Evolutionary conservation across 2,113 vertebrate genomes (phyloP), one percentile per base, ranked within the genome.

Genomic region (Pteronura brasiliensis): DNA sequence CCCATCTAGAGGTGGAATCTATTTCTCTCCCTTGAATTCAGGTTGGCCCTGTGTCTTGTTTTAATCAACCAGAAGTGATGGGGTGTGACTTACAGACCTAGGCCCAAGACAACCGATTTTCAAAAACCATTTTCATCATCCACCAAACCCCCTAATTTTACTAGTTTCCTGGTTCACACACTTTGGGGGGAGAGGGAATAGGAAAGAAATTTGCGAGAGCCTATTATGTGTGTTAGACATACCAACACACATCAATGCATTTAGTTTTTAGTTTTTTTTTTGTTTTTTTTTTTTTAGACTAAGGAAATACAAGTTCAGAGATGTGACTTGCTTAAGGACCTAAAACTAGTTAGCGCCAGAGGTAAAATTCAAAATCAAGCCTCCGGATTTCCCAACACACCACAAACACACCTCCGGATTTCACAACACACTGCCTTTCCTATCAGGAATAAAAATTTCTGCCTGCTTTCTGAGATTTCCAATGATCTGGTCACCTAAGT

Each of bases 61-160:
- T 1, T 71, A 44, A 61, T 47, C 52, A 92, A 34, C 4, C 83
- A 84, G 47, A 97, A 91, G 34, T 55, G 23, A 76, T 57, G n/a
- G 57, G 39, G 4, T 65, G 84, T 93, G 44, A 84, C 52, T 93
- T 89, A 76, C 0, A 84, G 36, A 25, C 17, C 61, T 65, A 84
- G 77, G 21, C n/a, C 79, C 49, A 74, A 71, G 89, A 94, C 93
- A 93, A 61, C 23, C 21, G 90, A 91, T 63, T 39, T 95, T 95
- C 14, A 77, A 88, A 90, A 96, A 55, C 9, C 7, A 11, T 93
- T 74, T 87, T 65, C 55, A 55, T 93, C 49, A 71, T 77, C 77
- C 93, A 67, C 17, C 71, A 74, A 95, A 96, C 95, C n/a, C 20
- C 27, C 29, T 76, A 67, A 74, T 96, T 63, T 90, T 77, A 95